Base-by-base conservation (phyloP, 2,888 invertebrate genomes). In the Tribolium freemani region DNA sequence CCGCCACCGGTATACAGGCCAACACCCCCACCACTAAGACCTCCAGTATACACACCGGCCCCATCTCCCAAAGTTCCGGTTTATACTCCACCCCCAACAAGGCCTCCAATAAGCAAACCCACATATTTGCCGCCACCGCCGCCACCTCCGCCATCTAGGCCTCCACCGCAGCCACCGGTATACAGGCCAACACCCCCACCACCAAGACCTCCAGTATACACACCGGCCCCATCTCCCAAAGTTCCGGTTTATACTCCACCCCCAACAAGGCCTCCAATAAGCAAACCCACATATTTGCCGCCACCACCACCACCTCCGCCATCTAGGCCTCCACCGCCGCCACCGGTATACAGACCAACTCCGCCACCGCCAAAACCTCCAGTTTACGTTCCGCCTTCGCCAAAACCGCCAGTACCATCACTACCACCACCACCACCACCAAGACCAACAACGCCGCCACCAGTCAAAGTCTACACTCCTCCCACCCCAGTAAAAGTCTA, bases 1-100 rank as follows among this genome's bases (percentile, higher is more conserved):
- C 16, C 16, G 16, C 16, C 16, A 16, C 16, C 16, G 16, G 57
- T 61, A 10, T 46, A 26, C 50, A 60, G 48, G 20, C 68, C 56
- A 16, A 38, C 58, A 11, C 69, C 69, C 0, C 46, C 11, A 61
- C 61, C 61, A 16, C 56, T 38, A 56, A 30, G 11, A 31, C 58
- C 30, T 20, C 58, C 58, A 50, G 50, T 50, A 50, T 45, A 45
- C 11, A 45, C n/a, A 45, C 26, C 26, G 0, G 26, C 26, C n/a
- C 21, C 57, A 11, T 9, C 57, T 9, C 53, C 6, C 26, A 11
- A 9, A 16, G 1, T 26, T 31, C 60, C 60, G 9, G 31, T 61
- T 26, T 61, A 61, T 11, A 50, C 63, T 31, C 63, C 63, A 30
- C 46, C 51, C 13, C 63, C 63, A 21, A n/a, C 26, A 8, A n/a